Evolutionary conservation across 2,113 vertebrate species (phyloP).

Genomic region (Sylvietta virens): DNA sequence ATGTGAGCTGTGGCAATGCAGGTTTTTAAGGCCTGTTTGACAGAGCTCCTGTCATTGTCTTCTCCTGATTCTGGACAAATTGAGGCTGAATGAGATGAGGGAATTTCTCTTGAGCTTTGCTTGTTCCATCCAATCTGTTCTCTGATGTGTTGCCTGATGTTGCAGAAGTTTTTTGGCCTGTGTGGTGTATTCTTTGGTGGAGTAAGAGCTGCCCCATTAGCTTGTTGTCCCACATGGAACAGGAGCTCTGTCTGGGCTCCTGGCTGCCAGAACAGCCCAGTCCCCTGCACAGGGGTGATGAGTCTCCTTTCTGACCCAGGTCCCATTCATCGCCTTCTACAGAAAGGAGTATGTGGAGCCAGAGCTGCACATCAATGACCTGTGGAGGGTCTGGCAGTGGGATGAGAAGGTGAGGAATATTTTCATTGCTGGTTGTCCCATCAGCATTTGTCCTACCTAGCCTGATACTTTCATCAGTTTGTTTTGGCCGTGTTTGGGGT

Average conservation of each 20-base stretch:
- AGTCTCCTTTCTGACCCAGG: conserved; percentile 72
- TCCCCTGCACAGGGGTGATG: background rate
- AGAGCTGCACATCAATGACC: conserved; percentile 93
- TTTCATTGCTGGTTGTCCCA: background rate
- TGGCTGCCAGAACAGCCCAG: background rate
- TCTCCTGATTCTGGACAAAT: background rate
- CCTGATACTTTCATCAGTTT: background rate
- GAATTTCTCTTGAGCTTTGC: background rate
- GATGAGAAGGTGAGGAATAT: conserved; percentile 90
- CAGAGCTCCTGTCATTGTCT: fast-evolving
- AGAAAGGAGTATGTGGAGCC: conserved; percentile 98
- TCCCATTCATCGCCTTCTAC: conserved; percentile 98
- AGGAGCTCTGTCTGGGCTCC: background rate
- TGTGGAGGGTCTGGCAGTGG: conserved; percentile 99
- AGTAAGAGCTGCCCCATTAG: background rate
- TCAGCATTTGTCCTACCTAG: background rate
- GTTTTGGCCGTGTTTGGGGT: background rate
- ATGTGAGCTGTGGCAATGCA: background rate
- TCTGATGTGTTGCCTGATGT: background rate
- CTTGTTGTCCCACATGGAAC: background rate
- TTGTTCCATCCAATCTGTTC: fast-evolving
- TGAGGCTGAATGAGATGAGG: background rate
- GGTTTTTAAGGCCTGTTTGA: background rate
- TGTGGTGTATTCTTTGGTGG: background rate
- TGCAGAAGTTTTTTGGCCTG: background rate